Base-by-base conservation (phyloP, 2,888 invertebrate genomes). In the Prenolepis imparis region DNA sequence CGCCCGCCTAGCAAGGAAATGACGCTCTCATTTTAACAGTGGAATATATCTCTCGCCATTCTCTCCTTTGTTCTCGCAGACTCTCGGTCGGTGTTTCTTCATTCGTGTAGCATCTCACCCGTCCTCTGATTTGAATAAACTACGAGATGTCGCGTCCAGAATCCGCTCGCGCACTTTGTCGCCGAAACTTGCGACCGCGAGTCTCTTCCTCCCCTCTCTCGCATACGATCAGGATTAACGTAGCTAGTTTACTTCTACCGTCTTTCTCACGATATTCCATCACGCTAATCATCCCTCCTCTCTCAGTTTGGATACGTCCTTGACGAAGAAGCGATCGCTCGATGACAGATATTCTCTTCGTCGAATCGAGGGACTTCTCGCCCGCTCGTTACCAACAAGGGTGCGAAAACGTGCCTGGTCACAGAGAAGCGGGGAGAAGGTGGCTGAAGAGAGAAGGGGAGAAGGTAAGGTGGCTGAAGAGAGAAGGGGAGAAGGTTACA, bases 391-490 rank as follows among this genome's bases (percentile, higher is more conserved):
- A 80, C 63, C 70, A 74, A 59, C 67, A 77, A 55, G 74, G 68
- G 36, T 84, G 78, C 55, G 74, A 85, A 67, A 88, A 82, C 72
- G 80, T 67, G 57, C 77, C 67, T 70, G 86, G 78, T 75, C 57
- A 73, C 70, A 36, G 12, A 57, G 70, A 41, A 57, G 66, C 18
- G 52, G 21, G 57, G 66, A 63, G 18, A 15, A 63, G 36, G 28
- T 28, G 28, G 18, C n/a, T 44, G 68, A 84, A 84, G 77, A 57
- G 80, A 36, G 36, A 36, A 5, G 36, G 36, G 4, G 5, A 32
- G 28, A 78, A 78, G 78, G 12, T 48, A 68, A 55, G 63, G 61
- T n/a, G n/a, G n/a, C n/a, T n/a, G n/a, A n/a, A n/a, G n/a, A n/a
- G n/a, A n/a, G n/a, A n/a, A n/a, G n/a, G n/a, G n/a, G n/a, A n/a